Base-by-base conservation (phyloP, 2,888 invertebrate genomes). In the Sarcophaga subvicina region DNA sequence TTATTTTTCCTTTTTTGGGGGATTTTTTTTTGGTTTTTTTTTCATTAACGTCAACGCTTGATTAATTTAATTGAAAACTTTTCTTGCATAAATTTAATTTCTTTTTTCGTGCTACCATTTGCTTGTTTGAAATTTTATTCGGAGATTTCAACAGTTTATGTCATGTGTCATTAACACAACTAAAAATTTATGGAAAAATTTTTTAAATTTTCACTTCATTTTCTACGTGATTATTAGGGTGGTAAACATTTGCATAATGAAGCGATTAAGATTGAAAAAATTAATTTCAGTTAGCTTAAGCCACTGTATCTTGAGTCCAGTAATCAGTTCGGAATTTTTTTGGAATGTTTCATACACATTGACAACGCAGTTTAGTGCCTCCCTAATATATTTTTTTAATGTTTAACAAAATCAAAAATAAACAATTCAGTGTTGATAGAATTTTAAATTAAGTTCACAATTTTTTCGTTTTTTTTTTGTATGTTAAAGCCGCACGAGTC, bases 21-120 rank as follows among this genome's bases (percentile, higher is more conserved):
- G 0, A 4, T 4, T 11, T 14, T 14, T 54, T 54, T 17, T 54
- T 54, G 14, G 10, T 37, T 37, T 37, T 37, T 37, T 37, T 37
- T 37, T 37, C 37, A 37, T 14, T n/a, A 75, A 60, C 63, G 22
- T 78, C 75, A 64, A 79, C 75, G 60, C 59, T 54, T 86, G 83
- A 83, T 86, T 76, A 83, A 83, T 87, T 81, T 86, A 90, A 89
- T 83, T 89, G 88, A 87, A 54, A 88, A 90, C 84, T 88, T 89
- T 63, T 76, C 86, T 84, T 73, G 86, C 88, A 86, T 83, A 89
- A 86, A 71, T 59, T 71, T n/a, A 4, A 8, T 17, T 59, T 17
- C 17, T 14, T 54, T 54, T 54, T 54, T 54, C 54, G 17, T 54
- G 54, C 54, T 12, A 12, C 17, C 54, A 54, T 54, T 54, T 54